phyloP scores from a whole-genome alignment of 2,113 vertebrate species.

The Panthera tigris region DNA sequence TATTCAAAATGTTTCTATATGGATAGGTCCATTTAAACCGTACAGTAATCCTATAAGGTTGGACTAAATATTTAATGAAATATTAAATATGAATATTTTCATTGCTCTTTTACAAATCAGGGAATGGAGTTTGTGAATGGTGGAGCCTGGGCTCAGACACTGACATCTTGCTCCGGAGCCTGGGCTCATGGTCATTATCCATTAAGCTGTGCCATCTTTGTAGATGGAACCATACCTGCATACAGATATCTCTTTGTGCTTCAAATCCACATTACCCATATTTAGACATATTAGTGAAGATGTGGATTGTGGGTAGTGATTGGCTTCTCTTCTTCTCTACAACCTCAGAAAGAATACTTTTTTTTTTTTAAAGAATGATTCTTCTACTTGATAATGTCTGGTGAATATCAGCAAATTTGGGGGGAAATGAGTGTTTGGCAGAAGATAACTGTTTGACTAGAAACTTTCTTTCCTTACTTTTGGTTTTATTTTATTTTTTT shows the following conservation, averaged over 20 bases:
- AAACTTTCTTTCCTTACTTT: background rate
- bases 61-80: too few relatives aligned
- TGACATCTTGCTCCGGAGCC: background rate
- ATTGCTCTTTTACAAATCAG: background rate
- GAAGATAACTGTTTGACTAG: background rate
- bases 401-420: background rate
- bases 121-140: background rate
- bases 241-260: background rate
- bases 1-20: background rate
- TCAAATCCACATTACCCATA: background rate
- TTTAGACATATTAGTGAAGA: background rate
- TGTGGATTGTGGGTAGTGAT: background rate
- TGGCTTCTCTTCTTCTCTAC: background rate
- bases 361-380: background rate
- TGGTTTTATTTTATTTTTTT: background rate
- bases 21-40: background rate
- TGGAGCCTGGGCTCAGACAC: background rate
- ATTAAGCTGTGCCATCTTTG: background rate
- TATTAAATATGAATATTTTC: background rate
- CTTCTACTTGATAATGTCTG: background rate
- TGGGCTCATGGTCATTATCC: rapidly evolving
- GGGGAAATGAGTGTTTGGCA: background rate
- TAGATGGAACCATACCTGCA: background rate
- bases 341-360: background rate
- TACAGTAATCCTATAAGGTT: background rate